phyloP scores from a whole-genome alignment of 2,797 vertebrate genomes.

The Gallirallus australis region DNA sequence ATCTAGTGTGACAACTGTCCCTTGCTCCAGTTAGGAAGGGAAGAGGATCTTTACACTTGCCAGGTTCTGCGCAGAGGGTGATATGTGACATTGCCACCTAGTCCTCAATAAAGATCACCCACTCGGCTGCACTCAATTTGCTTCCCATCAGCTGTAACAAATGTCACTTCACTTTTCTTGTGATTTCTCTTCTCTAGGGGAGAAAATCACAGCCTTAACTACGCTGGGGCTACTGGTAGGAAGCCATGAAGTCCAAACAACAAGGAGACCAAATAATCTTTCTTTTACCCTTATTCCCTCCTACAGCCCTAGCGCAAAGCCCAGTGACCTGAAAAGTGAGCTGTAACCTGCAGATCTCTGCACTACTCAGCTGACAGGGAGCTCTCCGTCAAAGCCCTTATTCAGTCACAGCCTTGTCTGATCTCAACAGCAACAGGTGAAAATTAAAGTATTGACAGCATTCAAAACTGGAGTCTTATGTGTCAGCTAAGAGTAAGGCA shows the following conservation, averaged over 20 bases:
- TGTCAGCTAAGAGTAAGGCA: conserved; percentile 18
- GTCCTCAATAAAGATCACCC: conserved; percentile 33
- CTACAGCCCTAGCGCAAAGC: background rate
- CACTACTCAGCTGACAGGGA: background rate
- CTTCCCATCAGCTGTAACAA: conserved; percentile 42
- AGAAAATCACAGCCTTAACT: background rate
- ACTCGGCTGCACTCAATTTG: conserved; percentile 48
- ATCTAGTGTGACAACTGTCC: background rate
- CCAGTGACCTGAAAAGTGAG: background rate
- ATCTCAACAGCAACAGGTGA: background rate
- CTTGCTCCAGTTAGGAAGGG: background rate
- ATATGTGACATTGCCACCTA: conserved; percentile 30
- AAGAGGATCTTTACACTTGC: background rate
- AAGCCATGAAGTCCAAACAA: conserved; percentile 8
- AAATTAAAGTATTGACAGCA: background rate
- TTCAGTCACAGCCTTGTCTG: background rate
- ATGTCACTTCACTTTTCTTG: background rate
- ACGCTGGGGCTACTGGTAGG: background rate
- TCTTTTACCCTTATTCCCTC: conserved; percentile 3
- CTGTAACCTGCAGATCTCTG: background rate
- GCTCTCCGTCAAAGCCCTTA: background rate
- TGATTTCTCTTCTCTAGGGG: conserved; percentile 10
- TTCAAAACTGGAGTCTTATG: conserved; percentile 6
- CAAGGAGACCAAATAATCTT: background rate
- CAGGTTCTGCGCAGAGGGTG: background rate